Evolutionary conservation across 2,113 vertebrate genomes (phyloP).

Genomic region (Irena cyanogastra): DNA sequence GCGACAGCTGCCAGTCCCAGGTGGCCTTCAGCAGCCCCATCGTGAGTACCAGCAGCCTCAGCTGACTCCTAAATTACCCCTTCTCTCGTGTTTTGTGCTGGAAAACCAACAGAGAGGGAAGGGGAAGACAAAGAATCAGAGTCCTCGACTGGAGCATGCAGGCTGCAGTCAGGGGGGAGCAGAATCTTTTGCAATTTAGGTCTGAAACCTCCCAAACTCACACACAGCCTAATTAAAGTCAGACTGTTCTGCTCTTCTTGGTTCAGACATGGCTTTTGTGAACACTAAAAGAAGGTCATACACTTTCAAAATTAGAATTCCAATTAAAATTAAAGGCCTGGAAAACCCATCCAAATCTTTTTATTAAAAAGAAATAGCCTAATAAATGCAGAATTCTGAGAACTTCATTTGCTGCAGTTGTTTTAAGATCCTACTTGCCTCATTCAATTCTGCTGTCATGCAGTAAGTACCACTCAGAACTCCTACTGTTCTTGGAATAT

Average conservation of each 20-base stretch:
- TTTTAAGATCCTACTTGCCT: neutral
- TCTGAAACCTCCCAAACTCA: neutral
- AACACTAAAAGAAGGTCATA: neutral
- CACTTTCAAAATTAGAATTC: neutral
- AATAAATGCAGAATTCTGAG: neutral
- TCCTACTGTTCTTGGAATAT: neutral
- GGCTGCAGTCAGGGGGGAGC: neutral
- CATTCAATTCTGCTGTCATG: neutral
- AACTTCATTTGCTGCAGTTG: neutral
- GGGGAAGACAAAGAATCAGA: neutral
- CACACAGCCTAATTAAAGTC: neutral
- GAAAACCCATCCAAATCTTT: neutral
- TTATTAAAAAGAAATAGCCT: neutral
- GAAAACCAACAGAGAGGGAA: neutral
- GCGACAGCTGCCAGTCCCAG: constrained; percentile 53
- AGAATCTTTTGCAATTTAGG: neutral
- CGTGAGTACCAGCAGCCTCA: constrained; percentile 64
- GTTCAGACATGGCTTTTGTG: neutral
- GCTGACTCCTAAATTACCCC: neutral
- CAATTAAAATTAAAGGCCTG: neutral
- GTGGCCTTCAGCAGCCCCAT: constrained; percentile 79
- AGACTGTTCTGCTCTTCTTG: neutral
- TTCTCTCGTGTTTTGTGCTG: neutral
- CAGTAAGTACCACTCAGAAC: neutral
- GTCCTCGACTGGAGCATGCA: accelerated